Conservation (phyloP, 2,888 invertebrate genomes). For the Latrodectus elegans region DNA sequence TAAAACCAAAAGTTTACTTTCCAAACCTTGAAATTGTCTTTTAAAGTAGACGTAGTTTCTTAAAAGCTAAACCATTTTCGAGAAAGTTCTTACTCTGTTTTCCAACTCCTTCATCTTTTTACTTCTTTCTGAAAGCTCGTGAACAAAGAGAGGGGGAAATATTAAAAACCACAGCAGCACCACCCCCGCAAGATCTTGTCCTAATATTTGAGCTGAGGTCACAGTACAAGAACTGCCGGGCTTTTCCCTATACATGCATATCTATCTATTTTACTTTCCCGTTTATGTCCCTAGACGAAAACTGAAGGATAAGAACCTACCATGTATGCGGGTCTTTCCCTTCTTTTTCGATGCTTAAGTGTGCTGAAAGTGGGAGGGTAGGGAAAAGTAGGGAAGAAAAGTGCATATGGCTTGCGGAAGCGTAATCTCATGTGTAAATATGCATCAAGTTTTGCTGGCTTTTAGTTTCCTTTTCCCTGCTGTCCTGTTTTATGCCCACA, state of each 20-base stretch:
- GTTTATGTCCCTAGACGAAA: neutral
- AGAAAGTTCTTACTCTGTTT: too few species aligned
- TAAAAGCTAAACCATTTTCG: too few species aligned
- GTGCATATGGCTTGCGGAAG: constrained; percentile 28
- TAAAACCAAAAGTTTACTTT: too few species aligned
- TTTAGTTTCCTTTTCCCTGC: constrained; percentile 26
- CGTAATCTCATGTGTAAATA: constrained; percentile 59
- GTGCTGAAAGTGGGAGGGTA: neutral
- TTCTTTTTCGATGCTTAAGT: neutral
- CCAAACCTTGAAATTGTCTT: too few species aligned
- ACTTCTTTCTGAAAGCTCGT: neutral
- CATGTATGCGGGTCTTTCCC: constrained; percentile 1
- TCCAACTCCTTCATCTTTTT: neutral
- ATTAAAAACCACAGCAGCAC: constrained; percentile 1
- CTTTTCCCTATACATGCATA: neutral
- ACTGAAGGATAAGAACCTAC: neutral
- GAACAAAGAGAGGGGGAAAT: neutral
- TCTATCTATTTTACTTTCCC: constrained; percentile 1
- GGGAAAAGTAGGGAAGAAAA: neutral
- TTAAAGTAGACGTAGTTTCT: too few species aligned
- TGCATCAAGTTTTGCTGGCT: constrained; percentile 40
- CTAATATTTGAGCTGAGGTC: constrained; percentile 2
- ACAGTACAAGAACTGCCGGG: neutral
- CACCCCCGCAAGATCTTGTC: neutral
- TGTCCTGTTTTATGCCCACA: neutral